Evolutionary conservation across 2,797 vertebrate genomes (phyloP).

Genomic region (Lepus townsendii): DNA sequence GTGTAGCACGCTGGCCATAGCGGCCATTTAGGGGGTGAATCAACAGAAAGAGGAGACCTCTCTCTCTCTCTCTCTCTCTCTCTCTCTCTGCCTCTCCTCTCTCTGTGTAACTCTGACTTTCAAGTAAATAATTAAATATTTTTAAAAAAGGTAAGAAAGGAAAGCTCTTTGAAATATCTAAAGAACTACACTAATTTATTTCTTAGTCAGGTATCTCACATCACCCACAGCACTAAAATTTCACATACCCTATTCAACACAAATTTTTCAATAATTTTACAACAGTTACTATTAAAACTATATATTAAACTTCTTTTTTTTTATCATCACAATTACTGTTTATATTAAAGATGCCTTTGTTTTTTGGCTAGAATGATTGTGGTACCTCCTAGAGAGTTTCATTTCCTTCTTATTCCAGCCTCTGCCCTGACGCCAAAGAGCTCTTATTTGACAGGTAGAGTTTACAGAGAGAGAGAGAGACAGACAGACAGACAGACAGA

Average conservation of each 20-base stretch:
- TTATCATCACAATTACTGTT: background rate
- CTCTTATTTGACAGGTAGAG: background rate
- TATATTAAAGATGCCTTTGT: background rate
- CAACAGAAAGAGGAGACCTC: too few relatives aligned
- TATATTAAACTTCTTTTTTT: constrained; percentile 29
- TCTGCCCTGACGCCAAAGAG: background rate
- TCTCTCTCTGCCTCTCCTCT: too few relatives aligned
- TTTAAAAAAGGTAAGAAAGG: background rate
- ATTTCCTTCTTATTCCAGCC: background rate
- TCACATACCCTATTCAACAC: background rate
- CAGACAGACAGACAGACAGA: too few relatives aligned
- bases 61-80: too few relatives aligned
- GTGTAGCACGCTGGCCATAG: too few relatives aligned
- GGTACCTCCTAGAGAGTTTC: background rate
- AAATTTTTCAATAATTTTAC: constrained; percentile 3
- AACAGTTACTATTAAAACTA: background rate
- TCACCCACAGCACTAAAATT: background rate
- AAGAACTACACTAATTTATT: background rate
- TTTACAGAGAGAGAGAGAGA: background rate
- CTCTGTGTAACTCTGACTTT: too few relatives aligned
- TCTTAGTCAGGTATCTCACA: background rate
- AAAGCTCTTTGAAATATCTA: background rate
- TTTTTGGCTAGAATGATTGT: background rate
- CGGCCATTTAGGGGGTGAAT: too few relatives aligned
- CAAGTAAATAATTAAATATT: too few relatives aligned